A percentile compares a stretch with the other conserved stretches of the same genome.
These are phyloP conservation scores for Ennomos quercinarius DNA, from an alignment of 2,888 invertebrate species.

Conservation along the genomic window DNA sequence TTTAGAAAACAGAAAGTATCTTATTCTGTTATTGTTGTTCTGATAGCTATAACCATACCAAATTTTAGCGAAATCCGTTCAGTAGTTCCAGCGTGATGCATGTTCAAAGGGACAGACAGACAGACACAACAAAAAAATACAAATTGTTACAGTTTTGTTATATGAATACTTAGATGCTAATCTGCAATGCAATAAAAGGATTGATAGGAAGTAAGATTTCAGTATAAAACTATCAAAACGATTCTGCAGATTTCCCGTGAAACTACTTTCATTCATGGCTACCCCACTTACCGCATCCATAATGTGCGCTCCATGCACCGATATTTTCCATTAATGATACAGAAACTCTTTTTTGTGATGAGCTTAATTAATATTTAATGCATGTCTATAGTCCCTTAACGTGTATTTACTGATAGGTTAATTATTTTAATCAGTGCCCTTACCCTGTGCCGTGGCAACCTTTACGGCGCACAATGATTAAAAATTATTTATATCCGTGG, in stretches of 20 bases:
- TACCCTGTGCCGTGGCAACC: constrained; percentile 20
- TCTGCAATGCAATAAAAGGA: too few relatives aligned
- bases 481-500: constrained; percentile 19
- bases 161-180: too few relatives aligned
- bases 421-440: constrained; percentile 64
- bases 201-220: too few relatives aligned
- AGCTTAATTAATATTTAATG: constrained; percentile 77
- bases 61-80: too few relatives aligned
- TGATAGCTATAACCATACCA: too few relatives aligned
- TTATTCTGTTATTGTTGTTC: too few relatives aligned
- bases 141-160: too few relatives aligned
- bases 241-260: constrained; percentile 38
- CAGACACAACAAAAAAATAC: too few relatives aligned
- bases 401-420: constrained; percentile 65
- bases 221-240: background rate
- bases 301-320: constrained; percentile 62
- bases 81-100: too few relatives aligned
- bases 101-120: too few relatives aligned
- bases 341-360: constrained; percentile 67
- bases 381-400: constrained; percentile 65
- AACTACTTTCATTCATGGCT: constrained; percentile 25
- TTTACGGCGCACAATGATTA: constrained; percentile 10
- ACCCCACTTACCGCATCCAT: constrained; percentile 50
- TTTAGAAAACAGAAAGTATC: too few relatives aligned
- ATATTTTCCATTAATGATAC: constrained; percentile 68